A percentile compares a stretch with the other conserved stretches of the same genome.
These are phyloP conservation scores for Pomatostomus ruficeps DNA, from an alignment of 2,113 vertebrate genomes.

Conservation along the genomic window DNA sequence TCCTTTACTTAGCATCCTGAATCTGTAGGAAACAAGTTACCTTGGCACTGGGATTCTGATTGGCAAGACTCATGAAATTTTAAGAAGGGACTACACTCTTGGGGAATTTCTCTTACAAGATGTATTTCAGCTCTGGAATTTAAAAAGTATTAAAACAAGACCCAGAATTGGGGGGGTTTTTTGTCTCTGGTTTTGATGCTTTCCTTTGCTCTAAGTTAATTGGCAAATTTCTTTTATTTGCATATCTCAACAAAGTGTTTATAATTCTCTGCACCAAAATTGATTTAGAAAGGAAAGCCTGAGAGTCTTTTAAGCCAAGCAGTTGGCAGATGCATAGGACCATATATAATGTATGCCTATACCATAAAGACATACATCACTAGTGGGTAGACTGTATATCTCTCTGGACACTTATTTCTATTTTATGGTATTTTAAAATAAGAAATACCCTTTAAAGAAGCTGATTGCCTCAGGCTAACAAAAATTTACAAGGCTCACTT, in stretches of 20 bases:
- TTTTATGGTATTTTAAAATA: conserved; percentile 40
- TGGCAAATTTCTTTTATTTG: not conserved
- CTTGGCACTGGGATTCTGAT: not conserved
- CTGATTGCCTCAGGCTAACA: not conserved
- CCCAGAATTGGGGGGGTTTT: not conserved
- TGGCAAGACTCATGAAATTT: not conserved
- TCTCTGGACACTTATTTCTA: conserved; percentile 20
- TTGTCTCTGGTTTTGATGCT: not conserved
- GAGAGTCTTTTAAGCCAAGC: not conserved
- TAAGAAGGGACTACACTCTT: not conserved
- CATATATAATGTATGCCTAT: not conserved
- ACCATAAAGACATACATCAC: not conserved
- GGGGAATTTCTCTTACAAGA: not conserved
- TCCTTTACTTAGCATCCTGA: conserved; percentile 29
- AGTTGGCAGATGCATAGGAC: not conserved
- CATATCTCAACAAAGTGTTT: not conserved
- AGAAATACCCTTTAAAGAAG: conserved; percentile 39
- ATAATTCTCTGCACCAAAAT: not conserved
- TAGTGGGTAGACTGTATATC: conserved; percentile 1
- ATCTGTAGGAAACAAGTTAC: conserved; percentile 1
- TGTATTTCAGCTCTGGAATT: not conserved
- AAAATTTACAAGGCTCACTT: conserved; percentile 17
- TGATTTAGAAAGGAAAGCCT: not conserved
- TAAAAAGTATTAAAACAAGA: not conserved
- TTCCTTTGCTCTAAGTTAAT: not conserved